These are phyloP conservation scores for Leptosomus discolor DNA, from an alignment of 2,113 vertebrate genomes.

Conservation along the genomic window DNA sequence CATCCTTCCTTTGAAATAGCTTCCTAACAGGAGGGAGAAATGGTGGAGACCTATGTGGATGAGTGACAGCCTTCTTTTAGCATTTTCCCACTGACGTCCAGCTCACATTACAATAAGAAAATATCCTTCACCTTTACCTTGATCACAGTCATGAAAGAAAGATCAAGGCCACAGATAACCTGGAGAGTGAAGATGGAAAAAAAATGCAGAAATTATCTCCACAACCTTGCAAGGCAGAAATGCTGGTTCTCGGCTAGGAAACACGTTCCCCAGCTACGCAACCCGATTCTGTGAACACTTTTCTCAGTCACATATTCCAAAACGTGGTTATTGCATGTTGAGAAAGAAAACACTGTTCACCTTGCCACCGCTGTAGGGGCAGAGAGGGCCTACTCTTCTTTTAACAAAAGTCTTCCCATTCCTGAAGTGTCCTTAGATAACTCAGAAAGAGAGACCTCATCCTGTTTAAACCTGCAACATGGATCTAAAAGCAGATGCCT, in stretches of 20 bases:
- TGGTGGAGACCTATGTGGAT: background rate
- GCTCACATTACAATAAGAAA: background rate
- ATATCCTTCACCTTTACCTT: background rate
- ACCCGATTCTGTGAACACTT: background rate
- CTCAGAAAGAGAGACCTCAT: background rate
- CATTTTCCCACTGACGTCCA: background rate
- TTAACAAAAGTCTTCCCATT: background rate
- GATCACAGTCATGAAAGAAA: background rate
- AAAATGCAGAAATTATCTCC: background rate
- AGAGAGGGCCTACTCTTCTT: background rate
- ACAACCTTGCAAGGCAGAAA: background rate
- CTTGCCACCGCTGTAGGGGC: background rate
- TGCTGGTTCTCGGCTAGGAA: background rate
- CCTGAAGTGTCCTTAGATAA: background rate
- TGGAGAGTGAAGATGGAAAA: background rate
- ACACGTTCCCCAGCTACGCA: background rate
- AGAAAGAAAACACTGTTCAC: background rate
- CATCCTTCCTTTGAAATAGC: background rate
- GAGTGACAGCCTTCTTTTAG: background rate
- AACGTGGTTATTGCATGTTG: background rate
- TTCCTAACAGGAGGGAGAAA: background rate
- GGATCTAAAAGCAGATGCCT: constrained; percentile 20
- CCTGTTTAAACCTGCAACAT: background rate
- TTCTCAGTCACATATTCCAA: background rate
- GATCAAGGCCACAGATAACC: background rate